These are phyloP conservation scores for Nasonia giraulti DNA, from an alignment of 1,140 invertebrate species.

Conservation along the genomic window DNA sequence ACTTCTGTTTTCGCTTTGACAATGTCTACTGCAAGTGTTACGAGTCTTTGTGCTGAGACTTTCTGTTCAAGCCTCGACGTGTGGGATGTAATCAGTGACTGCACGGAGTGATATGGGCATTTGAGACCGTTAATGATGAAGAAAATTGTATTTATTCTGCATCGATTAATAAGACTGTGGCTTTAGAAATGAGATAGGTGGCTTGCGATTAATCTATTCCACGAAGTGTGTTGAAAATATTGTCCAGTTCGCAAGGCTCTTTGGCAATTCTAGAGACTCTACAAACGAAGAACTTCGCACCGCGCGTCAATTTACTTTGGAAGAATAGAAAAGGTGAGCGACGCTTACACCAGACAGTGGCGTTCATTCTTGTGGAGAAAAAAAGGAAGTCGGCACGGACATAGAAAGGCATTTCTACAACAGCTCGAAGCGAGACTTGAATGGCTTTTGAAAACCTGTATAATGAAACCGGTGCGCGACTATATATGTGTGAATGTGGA, in stretches of 20 bases:
- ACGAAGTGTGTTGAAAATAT: too few relatives aligned
- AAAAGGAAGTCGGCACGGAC: slow-evolving; percentile 1
- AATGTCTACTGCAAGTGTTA: slow-evolving; percentile 11
- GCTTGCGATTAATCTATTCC: too few relatives aligned
- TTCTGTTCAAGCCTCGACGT: neutral
- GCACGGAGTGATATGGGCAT: too few relatives aligned
- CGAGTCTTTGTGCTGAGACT: slow-evolving; percentile 3
- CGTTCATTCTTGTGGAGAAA: neutral
- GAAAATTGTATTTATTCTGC: too few relatives aligned
- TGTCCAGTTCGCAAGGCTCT: neutral
- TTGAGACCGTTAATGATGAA: too few relatives aligned
- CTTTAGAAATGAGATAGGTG: too few relatives aligned
- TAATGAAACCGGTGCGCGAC: slow-evolving; percentile 6
- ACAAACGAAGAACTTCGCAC: neutral
- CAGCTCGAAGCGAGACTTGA: neutral
- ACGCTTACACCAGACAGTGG: neutral
- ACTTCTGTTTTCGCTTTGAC: slow-evolving; percentile 7
- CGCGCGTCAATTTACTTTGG: neutral
- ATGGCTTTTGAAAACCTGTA: slow-evolving; percentile 27
- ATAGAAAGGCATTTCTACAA: slow-evolving; percentile 25
- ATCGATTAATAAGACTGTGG: too few relatives aligned
- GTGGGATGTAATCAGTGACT: too few relatives aligned
- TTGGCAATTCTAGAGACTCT: neutral
- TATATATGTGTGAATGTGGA: neutral
- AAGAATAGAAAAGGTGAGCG: neutral